Base-by-base conservation (phyloP, 2,797 vertebrate species). In the Potorous gilbertii region DNA sequence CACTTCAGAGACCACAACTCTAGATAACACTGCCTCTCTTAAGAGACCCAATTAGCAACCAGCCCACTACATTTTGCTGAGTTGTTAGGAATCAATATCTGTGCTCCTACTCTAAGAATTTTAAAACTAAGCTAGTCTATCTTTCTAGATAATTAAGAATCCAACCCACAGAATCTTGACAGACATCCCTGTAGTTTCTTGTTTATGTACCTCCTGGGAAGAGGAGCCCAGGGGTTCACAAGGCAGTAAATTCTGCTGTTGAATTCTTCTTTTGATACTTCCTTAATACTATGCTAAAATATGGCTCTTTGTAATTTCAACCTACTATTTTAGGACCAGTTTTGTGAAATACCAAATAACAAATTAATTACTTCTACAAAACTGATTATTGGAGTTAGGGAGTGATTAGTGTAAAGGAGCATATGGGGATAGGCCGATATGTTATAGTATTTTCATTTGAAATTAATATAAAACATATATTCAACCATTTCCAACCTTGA, bases 191-290 rank as follows among this genome's bases (percentile, higher is more conserved):
- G 3, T 66, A 57, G 62, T 0, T 16, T 16, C 52, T 10, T 10
- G 34, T 12, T 2, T 14, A 89, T 31, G 29, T 57, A 55, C 5
- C 74, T 46, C 54, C 29, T 56, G n/a, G 56, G 91, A 87, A 94
- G 40, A 4, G 34, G 0, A 1, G 0, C 14, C 34, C 10, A 1
- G 54, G 40, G 9, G 2, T 16, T 18, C 66, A 14, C 1, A 6
- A 54, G 5, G 54, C 87, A 91, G 54, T 66, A 62, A 46, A n/a
- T 21, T 89, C 46, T 31, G 54, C 34, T 56, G 54, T 0, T 24
- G 46, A 21, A 24, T 31, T 40, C 5, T 52, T 93, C 89, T 55
- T 91, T 31, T 90, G 31, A 54, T 50, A 90, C 87, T 46, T 81
- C 0, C 27, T 92, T 34, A 66, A 66, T 24, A 94, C 0, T 16